Evolutionary conservation across 2,113 vertebrate species (phyloP).

Genomic region (Neopipo cinnamomea): DNA sequence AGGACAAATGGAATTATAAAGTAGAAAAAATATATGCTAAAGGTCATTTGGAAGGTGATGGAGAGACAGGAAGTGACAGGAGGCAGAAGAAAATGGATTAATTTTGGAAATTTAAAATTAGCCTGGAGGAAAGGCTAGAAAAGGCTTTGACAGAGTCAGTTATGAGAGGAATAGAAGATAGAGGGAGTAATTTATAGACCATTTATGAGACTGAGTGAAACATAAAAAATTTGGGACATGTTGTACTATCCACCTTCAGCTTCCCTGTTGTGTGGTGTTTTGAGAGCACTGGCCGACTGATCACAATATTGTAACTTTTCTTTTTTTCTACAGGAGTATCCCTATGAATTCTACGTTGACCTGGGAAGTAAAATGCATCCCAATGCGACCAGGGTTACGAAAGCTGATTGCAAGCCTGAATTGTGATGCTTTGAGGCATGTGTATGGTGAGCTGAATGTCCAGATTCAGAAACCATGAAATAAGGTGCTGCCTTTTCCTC

Average conservation of each 20-base stretch:
- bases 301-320: background rate
- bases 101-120: conserved; percentile 26
- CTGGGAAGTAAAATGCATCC: conserved; percentile 81
- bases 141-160: background rate
- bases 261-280: background rate
- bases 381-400: conserved; percentile 72
- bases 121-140: background rate
- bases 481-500: background rate
- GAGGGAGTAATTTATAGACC: background rate
- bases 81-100: background rate
- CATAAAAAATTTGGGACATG: background rate
- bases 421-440: conserved; percentile 84
- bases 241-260: background rate
- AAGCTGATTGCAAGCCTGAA: conserved; percentile 88
- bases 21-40: background rate
- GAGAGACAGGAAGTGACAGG: background rate
- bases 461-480: conserved; percentile 66
- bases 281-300: background rate
- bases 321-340: conserved; percentile 77
- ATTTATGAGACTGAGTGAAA: background rate
- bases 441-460: conserved; percentile 79
- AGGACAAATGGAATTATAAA: background rate
- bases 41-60: background rate
- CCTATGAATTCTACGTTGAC: conserved; percentile 72
- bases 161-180: background rate